Conservation (phyloP, 2,888 invertebrate genomes). For the Drosophila ezoana region DNA sequence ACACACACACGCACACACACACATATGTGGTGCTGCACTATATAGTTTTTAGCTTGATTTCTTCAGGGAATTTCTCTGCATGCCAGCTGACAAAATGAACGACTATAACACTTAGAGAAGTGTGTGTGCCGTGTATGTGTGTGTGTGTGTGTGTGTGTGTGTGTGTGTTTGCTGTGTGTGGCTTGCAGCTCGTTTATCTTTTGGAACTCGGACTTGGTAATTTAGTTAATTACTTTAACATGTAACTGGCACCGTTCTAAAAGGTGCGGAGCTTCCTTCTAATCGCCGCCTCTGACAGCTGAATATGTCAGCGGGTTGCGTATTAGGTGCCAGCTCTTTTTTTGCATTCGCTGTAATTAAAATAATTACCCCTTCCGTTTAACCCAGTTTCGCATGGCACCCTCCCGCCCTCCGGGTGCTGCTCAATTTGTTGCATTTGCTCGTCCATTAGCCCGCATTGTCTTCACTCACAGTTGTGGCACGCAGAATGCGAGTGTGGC, state of each 20-base stretch:
- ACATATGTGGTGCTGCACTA: slow-evolving; percentile 16
- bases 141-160: slow-evolving; percentile 15
- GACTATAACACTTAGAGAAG: slow-evolving; percentile 30
- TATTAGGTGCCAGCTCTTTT: slow-evolving; percentile 66
- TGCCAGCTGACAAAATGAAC: slow-evolving; percentile 63
- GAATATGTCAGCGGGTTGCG: slow-evolving; percentile 51
- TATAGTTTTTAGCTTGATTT: slow-evolving; percentile 84
- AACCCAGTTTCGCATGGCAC: slow-evolving; percentile 69
- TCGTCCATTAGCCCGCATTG: slow-evolving; percentile 75
- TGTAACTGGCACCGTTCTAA: slow-evolving; percentile 58
- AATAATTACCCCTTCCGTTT: slow-evolving; percentile 80
- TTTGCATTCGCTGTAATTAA: slow-evolving; percentile 70
- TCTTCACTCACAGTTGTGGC: slow-evolving; percentile 37
- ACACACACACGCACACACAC: slow-evolving; percentile 25
- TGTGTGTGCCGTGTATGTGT: slow-evolving; percentile 10
- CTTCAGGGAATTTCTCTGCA: slow-evolving; percentile 79
- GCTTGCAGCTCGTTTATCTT: slow-evolving; percentile 62
- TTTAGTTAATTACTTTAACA: slow-evolving; percentile 80
- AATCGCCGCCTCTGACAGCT: slow-evolving; percentile 58
- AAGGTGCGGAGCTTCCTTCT: slow-evolving; percentile 62
- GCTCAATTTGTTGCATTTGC: slow-evolving; percentile 77
- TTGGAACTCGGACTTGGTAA: slow-evolving; percentile 63
- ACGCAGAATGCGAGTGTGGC: slow-evolving; percentile 11
- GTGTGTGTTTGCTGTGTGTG: slow-evolving; percentile 16
- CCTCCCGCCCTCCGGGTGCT: slow-evolving; percentile 17